A percentile compares a stretch with the other conserved stretches of the same genome.
Evolutionary conservation across 2,113 vertebrate species (phyloP).

Genomic region (Chiloscyllium plagiosum): DNA sequence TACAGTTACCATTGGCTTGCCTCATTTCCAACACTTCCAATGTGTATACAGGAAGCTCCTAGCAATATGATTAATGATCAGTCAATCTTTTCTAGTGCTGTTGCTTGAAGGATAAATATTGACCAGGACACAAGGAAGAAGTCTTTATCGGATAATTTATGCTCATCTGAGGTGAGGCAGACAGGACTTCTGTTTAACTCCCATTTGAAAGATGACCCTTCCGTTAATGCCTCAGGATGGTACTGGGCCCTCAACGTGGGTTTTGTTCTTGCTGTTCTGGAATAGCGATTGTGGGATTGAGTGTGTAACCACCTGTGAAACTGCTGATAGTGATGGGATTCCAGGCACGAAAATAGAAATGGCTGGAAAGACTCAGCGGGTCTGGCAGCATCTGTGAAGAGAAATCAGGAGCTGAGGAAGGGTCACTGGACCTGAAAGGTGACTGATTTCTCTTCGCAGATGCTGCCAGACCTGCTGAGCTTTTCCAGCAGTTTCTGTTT

Average conservation of each 20-base stretch:
- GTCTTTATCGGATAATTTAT: neutral
- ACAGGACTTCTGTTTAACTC: neutral
- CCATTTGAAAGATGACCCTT: neutral
- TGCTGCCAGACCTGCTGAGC: too few relatives aligned
- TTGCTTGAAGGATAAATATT: neutral
- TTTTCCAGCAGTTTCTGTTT: too few relatives aligned
- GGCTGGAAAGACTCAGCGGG: too few relatives aligned
- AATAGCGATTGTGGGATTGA: neutral
- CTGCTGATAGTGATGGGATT: neutral
- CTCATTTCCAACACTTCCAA: neutral
- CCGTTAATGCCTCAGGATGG: neutral
- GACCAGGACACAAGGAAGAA: neutral
- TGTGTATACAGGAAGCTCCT: neutral
- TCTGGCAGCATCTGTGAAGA: too few relatives aligned
- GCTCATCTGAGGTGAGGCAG: neutral
- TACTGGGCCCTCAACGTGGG: neutral
- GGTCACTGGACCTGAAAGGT: too few relatives aligned
- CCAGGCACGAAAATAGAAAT: neutral
- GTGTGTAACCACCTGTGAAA: neutral
- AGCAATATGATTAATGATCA: neutral
- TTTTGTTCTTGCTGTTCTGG: neutral
- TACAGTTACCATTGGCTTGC: neutral
- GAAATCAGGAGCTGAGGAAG: too few relatives aligned
- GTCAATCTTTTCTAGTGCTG: neutral
- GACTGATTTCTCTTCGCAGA: too few relatives aligned